Conservation (phyloP, 2,113 vertebrate species). For the Centrocercus urophasianus region DNA sequence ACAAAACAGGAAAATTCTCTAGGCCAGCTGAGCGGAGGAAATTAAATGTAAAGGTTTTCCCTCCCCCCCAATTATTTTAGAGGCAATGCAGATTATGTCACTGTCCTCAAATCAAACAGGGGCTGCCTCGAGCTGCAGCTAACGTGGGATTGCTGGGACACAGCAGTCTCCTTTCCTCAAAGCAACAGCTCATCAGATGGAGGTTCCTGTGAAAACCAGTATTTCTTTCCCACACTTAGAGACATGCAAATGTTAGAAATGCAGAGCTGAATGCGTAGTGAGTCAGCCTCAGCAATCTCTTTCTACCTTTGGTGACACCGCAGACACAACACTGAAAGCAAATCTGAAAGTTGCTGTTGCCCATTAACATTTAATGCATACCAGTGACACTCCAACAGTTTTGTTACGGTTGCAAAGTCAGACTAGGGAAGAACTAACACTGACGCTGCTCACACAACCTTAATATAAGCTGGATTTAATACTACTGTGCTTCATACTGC, state of each 20-base stretch:
- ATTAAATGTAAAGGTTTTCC: background rate
- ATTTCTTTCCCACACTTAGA: background rate
- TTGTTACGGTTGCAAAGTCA: background rate
- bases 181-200: background rate
- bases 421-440: background rate
- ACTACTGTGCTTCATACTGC: background rate
- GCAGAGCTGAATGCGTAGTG: background rate
- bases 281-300: background rate
- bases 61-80: background rate
- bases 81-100: background rate
- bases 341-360: background rate
- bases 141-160: background rate
- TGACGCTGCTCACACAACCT: background rate
- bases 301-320: background rate
- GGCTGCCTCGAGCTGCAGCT: rapidly evolving
- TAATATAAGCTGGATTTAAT: background rate
- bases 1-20: background rate
- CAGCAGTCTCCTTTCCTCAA: background rate
- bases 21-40: background rate
- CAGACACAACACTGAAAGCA: background rate
- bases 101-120: background rate
- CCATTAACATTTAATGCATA: background rate
- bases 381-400: background rate
- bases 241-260: background rate
- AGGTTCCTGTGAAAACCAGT: background rate